These are phyloP conservation scores for Lutjanus argentimaculatus DNA, from an alignment of 2,797 vertebrate species.

Conservation along the genomic window DNA sequence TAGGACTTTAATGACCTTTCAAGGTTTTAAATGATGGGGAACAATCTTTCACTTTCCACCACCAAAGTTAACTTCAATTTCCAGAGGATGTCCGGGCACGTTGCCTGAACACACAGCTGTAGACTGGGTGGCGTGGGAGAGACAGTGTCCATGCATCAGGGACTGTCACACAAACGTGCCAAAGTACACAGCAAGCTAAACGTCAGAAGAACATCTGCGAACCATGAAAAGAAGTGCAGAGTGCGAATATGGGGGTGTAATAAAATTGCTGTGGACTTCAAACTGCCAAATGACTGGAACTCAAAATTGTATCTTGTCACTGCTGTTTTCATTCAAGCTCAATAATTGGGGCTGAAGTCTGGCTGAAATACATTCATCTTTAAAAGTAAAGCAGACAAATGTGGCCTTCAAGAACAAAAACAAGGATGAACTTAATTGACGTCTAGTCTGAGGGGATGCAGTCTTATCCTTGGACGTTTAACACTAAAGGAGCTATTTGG, in stretches of 20 bases:
- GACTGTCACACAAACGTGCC: conserved; percentile 19
- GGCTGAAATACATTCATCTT: background rate
- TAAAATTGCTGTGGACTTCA: conserved; percentile 2
- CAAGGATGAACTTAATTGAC: conserved; percentile 26
- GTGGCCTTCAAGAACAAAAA: conserved; percentile 19
- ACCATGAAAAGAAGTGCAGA: conserved; percentile 8
- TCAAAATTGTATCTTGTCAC: conserved; percentile 16
- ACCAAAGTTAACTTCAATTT: background rate
- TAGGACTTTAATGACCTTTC: background rate
- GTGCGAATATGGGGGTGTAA: conserved; percentile 20
- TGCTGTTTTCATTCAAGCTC: background rate
- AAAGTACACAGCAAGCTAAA: conserved; percentile 2
- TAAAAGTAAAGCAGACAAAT: conserved; percentile 29
- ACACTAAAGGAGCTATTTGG: conserved; percentile 40
- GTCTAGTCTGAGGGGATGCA: conserved; percentile 4
- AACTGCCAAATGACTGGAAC: conserved; percentile 12
- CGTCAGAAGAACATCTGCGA: conserved; percentile 43
- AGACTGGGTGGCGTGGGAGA: conserved; percentile 15
- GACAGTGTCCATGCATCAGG: conserved; percentile 15
- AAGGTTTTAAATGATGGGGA: background rate
- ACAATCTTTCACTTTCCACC: background rate
- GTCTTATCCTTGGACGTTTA: conserved; percentile 6
- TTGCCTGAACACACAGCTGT: conserved; percentile 57
- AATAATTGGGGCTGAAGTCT: background rate
- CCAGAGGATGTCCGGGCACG: conserved; percentile 26